Percentiles rank a stretch among this genome's conserved stretches.
Conservation (phyloP, 1,140 invertebrate species). For the Doryteuthis pealeii region DNA sequence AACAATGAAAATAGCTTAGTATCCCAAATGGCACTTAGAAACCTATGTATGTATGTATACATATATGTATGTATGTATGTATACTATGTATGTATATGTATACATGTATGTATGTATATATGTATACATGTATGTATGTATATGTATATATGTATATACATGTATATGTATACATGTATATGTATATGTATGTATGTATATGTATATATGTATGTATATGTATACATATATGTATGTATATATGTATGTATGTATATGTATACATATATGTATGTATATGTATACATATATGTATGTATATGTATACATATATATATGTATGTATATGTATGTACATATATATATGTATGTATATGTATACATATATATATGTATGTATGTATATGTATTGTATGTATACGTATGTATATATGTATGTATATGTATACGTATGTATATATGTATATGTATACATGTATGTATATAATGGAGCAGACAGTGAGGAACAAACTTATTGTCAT, state of each 20-base stretch:
- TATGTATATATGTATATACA: conserved; percentile 3
- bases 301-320: background rate
- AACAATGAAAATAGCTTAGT: no score
- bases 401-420: background rate
- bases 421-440: background rate
- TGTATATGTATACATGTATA: background rate
- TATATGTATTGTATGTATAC: no score
- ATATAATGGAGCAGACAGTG: no score
- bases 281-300: background rate
- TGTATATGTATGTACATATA: background rate
- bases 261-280: background rate
- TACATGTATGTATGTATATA: background rate
- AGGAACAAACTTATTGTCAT: no score
- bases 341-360: background rate
- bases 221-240: background rate
- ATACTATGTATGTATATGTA: background rate
- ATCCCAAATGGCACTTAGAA: no score
- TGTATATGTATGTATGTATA: background rate
- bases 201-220: background rate
- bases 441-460: background rate
- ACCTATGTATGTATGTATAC: background rate
- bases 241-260: background rate
- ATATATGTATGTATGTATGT: background rate
- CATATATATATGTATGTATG: background rate
- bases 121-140: background rate